Conservation (phyloP, 2,113 vertebrate genomes). For the Chiloscyllium plagiosum region DNA sequence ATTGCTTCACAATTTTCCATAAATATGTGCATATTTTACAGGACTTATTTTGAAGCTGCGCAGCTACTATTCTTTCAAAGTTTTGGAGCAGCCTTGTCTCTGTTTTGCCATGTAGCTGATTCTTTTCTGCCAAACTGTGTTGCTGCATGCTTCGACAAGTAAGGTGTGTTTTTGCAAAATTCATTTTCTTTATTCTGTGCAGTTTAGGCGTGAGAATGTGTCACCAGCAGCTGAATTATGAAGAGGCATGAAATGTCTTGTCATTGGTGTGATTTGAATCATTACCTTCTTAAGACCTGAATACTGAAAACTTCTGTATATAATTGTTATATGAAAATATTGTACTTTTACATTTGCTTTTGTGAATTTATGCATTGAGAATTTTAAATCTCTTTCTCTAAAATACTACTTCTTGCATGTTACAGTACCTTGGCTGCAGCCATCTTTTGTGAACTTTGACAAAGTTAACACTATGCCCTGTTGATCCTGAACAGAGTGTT, state of each 20-base stretch:
- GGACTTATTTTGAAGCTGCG: background rate
- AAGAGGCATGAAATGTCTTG: background rate
- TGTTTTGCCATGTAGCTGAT: background rate
- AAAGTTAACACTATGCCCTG: background rate
- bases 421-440: background rate
- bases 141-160: background rate
- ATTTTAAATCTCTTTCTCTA: background rate
- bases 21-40: background rate
- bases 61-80: background rate
- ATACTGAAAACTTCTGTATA: background rate
- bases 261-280: background rate
- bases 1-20: background rate
- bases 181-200: background rate
- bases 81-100: background rate
- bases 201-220: background rate
- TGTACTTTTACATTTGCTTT: background rate
- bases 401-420: background rate
- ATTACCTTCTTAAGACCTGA: background rate
- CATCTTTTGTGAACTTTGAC: background rate
- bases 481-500: background rate
- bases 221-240: background rate
- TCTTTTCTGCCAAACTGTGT: background rate
- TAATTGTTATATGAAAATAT: background rate
- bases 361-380: background rate
- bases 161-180: background rate